Evolutionary conservation across 2,888 invertebrate genomes (phyloP).

Genomic region (Drosophila longiperda): DNA sequence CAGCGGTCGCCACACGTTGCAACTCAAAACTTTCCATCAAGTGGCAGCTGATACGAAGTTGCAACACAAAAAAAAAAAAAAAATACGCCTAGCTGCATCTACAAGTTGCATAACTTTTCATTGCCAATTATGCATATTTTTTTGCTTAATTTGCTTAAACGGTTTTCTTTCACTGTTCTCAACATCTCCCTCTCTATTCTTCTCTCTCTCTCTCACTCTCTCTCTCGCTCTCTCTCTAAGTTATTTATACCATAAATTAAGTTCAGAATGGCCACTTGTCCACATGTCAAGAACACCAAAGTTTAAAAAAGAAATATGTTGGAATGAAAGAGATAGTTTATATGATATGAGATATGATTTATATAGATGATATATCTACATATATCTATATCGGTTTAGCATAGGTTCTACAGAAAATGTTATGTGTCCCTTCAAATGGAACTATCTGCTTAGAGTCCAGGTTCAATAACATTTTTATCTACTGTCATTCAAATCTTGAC

Average conservation of each 20-base stretch:
- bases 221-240: neutral
- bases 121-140: slow-evolving; percentile 69
- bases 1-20: slow-evolving; percentile 40
- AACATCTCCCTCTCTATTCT: neutral
- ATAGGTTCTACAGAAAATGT: neutral
- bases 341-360: too few species aligned
- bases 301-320: neutral
- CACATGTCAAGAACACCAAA: neutral
- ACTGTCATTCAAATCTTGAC: neutral
- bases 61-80: slow-evolving; percentile 1
- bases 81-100: slow-evolving; percentile 29
- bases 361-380: too few species aligned
- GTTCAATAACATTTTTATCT: neutral
- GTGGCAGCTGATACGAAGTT: slow-evolving; percentile 47
- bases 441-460: neutral
- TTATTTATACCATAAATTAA: neutral
- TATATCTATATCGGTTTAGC: neutral
- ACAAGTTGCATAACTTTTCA: slow-evolving; percentile 51
- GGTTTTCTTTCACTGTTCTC: slow-evolving; percentile 30
- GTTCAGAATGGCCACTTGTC: neutral
- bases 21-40: slow-evolving; percentile 62
- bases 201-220: neutral
- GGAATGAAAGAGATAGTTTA: neutral
- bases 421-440: too few species aligned
- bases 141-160: slow-evolving; percentile 66